Conservation (phyloP, 2,797 vertebrate species). For the Lycodopsis pacificus region DNA sequence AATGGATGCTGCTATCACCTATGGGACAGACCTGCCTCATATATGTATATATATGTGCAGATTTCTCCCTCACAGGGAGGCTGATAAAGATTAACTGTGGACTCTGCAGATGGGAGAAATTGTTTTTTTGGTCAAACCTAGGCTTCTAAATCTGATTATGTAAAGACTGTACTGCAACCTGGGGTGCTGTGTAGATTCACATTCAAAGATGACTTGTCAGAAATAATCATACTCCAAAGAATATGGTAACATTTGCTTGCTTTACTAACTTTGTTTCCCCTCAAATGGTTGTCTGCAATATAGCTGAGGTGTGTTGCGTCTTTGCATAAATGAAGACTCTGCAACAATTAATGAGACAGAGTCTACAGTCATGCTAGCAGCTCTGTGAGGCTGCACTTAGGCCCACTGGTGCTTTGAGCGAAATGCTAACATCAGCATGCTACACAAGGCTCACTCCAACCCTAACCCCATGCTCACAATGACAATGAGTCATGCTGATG, state of each 20-base stretch:
- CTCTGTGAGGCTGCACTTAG: neutral
- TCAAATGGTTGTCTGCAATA: neutral
- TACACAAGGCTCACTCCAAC: neutral
- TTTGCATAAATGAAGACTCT: slow-evolving; percentile 1
- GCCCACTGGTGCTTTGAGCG: neutral
- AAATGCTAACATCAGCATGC: neutral
- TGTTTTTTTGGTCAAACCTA: slow-evolving; percentile 31
- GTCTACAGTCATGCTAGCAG: neutral
- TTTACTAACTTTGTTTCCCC: neutral
- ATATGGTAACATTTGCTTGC: slow-evolving; percentile 13
- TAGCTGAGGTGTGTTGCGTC: neutral
- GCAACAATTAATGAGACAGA: neutral
- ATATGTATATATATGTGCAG: slow-evolving; percentile 30
- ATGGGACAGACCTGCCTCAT: slow-evolving; percentile 55
- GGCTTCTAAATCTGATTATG: slow-evolving; percentile 61
- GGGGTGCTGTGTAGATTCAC: slow-evolving; percentile 30
- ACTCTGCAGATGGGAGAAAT: slow-evolving; percentile 43
- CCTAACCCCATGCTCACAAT: neutral
- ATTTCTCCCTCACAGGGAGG: slow-evolving; percentile 35
- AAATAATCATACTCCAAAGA: slow-evolving; percentile 20
- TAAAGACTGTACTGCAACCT: slow-evolving; percentile 38
- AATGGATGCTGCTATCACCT: slow-evolving; percentile 68
- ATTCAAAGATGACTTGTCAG: slow-evolving; percentile 30
- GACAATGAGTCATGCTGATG: neutral
- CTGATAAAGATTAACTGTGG: slow-evolving; percentile 51